These are phyloP conservation scores for Myotis davidii DNA, from an alignment of 2,113 vertebrate species.

Conservation along the genomic window DNA sequence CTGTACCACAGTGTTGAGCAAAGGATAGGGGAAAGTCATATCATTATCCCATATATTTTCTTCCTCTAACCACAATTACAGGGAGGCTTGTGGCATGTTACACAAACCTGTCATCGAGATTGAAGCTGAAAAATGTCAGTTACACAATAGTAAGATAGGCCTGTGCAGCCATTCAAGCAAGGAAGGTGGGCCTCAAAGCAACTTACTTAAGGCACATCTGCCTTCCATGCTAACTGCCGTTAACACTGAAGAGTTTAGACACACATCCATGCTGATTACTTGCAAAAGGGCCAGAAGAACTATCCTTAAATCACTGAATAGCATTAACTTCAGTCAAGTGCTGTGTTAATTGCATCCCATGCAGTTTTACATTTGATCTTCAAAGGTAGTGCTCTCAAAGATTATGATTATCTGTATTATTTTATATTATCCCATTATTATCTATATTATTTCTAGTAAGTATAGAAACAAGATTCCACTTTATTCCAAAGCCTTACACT, in stretches of 20 bases:
- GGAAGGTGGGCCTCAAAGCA: constrained; percentile 48
- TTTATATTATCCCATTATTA: background rate
- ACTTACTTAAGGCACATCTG: background rate
- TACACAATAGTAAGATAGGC: constrained; percentile 46
- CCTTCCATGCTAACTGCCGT: background rate
- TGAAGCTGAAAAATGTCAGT: constrained; percentile 46
- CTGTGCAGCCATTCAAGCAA: background rate
- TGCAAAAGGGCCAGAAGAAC: background rate
- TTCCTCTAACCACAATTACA: constrained; percentile 64
- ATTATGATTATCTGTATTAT: background rate
- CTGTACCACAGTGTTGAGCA: background rate
- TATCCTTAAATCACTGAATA: background rate
- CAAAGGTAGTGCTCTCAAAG: background rate
- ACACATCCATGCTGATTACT: background rate
- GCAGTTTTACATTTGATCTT: constrained; percentile 1
- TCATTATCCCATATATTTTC: constrained; percentile 54
- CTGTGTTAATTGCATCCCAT: background rate
- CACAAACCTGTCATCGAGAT: constrained; percentile 19
- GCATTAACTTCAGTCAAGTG: background rate
- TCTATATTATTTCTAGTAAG: background rate
- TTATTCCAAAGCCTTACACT: background rate
- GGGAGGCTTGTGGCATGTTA: background rate
- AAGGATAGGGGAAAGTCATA: constrained; percentile 27
- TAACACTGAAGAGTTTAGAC: background rate
- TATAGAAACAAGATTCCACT: background rate